Evolutionary conservation across 1,140 invertebrate genomes (phyloP), one percentile per base, ranked within the genome.

Genomic region (Drosophila sechellia): DNA sequence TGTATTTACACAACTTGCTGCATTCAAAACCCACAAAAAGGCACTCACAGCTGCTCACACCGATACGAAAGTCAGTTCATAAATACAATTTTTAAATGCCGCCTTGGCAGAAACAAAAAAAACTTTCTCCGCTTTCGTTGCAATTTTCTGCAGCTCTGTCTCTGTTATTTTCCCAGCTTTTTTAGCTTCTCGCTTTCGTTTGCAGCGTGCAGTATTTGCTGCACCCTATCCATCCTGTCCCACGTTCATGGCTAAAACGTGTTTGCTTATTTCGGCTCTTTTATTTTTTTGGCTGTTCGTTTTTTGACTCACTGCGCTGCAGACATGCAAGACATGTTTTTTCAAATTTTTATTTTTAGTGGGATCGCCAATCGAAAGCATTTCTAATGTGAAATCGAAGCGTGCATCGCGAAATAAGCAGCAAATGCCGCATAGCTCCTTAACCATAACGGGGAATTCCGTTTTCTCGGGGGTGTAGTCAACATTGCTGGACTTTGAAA

Each of bases 311-410:
- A 43, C 58, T 48, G 52, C 42, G 72, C 59, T 54, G 71, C 54
- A 45, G 70, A 40, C 74, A 77, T 74, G 58, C 72, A 73, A 74
- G 72, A 86, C 81, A 81, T 72, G 81, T 86, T 85, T 79, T 17
- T 31, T 85, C 68, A 76, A 2, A 5, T 34, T 50, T 77, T 84
- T 4, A 31, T 34, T 50, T 77, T 15, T n/a, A n/a, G 42, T 35
- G 56, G 74, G 50, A 65, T 68, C 61, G 66, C 60, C 81, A 61
- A 87, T 81, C 65, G 78, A 86, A 86, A 86, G 83, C 84, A 89
- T 87, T 87, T 87, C 83, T 87, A 87, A 87, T 87, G 83, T 87
- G 84, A 87, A 87, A 87, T 87, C 84, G 75, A 87, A 86, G 66
- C 78, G 79, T 79, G 83, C 48, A 50, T 34, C 27, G 48, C 34